Conservation (phyloP, 2,888 invertebrate species). For the Cynaeus angustus region DNA sequence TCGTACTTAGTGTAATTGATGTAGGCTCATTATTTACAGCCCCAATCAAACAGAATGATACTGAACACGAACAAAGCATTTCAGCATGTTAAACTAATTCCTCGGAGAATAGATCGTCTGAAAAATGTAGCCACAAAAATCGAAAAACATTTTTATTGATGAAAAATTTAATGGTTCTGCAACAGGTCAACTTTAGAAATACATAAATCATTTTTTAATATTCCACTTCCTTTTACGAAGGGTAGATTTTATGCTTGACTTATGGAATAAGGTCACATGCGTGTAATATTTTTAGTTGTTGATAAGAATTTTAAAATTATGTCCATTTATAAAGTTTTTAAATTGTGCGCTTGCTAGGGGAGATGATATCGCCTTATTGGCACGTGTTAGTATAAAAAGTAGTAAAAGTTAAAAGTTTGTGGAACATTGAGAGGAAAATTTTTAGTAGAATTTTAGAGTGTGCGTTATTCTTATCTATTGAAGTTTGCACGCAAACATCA, state of each 20-base stretch:
- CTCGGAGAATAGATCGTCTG: background rate
- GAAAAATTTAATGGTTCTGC: no score
- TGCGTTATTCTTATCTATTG: constrained; percentile 1
- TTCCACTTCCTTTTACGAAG: constrained; percentile 1
- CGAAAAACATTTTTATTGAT: background rate
- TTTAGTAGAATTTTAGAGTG: background rate
- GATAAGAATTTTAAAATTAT: constrained; percentile 11
- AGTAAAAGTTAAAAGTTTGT: no score
- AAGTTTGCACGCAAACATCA: no score
- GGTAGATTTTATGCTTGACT: background rate
- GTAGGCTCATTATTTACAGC: constrained; percentile 23
- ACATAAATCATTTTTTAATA: constrained; percentile 9
- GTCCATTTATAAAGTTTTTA: constrained; percentile 4
- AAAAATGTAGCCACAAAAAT: constrained; percentile 1
- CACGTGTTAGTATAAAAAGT: background rate
- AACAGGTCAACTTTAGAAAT: constrained; percentile 10
- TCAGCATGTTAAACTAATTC: constrained; percentile 9
- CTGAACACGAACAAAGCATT: constrained; percentile 11
- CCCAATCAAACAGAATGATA: constrained; percentile 23
- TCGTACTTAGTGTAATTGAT: constrained; percentile 34
- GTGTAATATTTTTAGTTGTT: background rate
- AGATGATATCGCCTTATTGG: background rate
- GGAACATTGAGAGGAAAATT: background rate
- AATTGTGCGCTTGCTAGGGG: background rate
- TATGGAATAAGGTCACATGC: background rate